Evolutionary conservation across 2,797 vertebrate species (phyloP).

Genomic region (Typhlichthys eigenmanni): DNA sequence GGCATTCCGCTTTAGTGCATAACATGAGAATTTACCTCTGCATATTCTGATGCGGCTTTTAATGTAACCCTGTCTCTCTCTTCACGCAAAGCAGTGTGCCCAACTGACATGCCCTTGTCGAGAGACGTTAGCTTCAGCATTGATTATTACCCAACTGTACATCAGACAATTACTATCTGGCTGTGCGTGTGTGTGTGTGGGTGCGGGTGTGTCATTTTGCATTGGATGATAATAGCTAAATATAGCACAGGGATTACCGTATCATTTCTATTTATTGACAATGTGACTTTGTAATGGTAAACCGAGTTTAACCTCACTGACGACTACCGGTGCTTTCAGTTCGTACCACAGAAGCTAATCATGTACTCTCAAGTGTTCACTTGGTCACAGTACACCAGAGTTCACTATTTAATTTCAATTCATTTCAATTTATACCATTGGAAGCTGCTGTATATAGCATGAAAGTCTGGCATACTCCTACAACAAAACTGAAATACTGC

Average conservation of each 20-base stretch:
- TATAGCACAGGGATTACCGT: slow-evolving; percentile 29
- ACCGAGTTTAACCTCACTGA: slow-evolving; percentile 34
- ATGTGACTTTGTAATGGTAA: slow-evolving; percentile 26
- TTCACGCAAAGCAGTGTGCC: slow-evolving; percentile 24
- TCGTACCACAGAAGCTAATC: not conserved
- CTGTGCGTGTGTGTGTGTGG: slow-evolving; percentile 6
- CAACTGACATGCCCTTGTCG: slow-evolving; percentile 62
- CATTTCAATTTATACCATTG: no score
- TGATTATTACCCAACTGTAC: slow-evolving; percentile 61
- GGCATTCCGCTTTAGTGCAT: not conserved
- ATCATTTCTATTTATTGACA: slow-evolving; percentile 62
- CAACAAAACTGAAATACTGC: no score
- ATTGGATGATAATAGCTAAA: slow-evolving; percentile 23
- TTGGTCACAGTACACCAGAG: not conserved
- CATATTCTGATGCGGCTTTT: slow-evolving; percentile 1
- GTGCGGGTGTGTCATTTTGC: slow-evolving; percentile 1
- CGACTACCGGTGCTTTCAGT: slow-evolving; percentile 9
- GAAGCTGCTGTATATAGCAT: no score
- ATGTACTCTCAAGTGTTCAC: not conserved
- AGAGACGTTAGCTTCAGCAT: slow-evolving; percentile 67
- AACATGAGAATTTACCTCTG: not conserved
- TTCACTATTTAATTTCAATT: not conserved
- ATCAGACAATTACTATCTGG: slow-evolving; percentile 58
- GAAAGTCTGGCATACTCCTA: no score
- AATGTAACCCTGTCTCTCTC: slow-evolving; percentile 36